A percentile compares a stretch with the other conserved stretches of the same genome.
Conservation (phyloP, 2,888 invertebrate species). For the Chrysotoxum bicinctum region DNA sequence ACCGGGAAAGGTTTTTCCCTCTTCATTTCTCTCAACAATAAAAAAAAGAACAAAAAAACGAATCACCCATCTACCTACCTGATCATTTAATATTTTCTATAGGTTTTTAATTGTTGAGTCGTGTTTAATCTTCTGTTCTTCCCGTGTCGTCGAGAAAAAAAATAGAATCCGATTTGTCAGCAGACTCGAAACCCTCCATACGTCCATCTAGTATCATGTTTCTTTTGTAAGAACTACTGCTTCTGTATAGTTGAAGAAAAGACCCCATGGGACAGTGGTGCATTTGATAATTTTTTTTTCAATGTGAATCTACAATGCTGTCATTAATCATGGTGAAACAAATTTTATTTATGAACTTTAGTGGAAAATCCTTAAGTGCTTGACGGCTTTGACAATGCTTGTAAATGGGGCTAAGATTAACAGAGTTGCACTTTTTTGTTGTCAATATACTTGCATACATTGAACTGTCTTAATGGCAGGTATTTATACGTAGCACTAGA, state of each 20-base stretch:
- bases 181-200: slow-evolving; percentile 10
- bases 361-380: slow-evolving; percentile 44
- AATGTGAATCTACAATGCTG: slow-evolving; percentile 52
- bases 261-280: slow-evolving; percentile 24
- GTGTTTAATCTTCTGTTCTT: slow-evolving; percentile 8
- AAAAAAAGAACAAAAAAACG: not conserved
- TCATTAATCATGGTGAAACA: slow-evolving; percentile 64
- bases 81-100: slow-evolving; percentile 29
- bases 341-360: slow-evolving; percentile 56
- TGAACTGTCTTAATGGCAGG: not conserved
- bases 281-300: slow-evolving; percentile 39
- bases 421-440: slow-evolving; percentile 18
- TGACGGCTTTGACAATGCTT: slow-evolving; percentile 37
- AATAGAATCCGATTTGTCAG: slow-evolving; percentile 49
- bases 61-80: slow-evolving; percentile 45
- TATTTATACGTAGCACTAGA: not conserved
- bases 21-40: not conserved
- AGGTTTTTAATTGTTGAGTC: slow-evolving; percentile 27
- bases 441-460: not conserved
- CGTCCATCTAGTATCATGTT: slow-evolving; percentile 19
- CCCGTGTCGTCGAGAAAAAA: not conserved
- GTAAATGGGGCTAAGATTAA: slow-evolving; percentile 32
- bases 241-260: slow-evolving; percentile 11
- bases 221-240: slow-evolving; percentile 27
- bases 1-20: slow-evolving; percentile 27